phyloP scores from a whole-genome alignment of 2,797 vertebrate genomes.

The Microhierax caerulescens region DNA sequence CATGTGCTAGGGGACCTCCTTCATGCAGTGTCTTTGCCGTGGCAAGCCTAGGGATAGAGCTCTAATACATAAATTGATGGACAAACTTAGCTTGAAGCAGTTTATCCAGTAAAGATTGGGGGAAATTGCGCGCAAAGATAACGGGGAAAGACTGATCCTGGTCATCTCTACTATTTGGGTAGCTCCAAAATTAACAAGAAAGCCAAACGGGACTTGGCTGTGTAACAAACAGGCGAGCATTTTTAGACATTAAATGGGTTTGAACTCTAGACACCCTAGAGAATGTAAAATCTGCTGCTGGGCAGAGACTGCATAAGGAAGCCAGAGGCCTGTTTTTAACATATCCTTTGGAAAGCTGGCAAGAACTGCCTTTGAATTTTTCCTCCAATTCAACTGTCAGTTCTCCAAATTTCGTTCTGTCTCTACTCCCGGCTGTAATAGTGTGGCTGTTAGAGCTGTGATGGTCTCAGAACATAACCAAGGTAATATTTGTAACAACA shows the following conservation, averaged over 20 bases:
- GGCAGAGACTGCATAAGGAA: not conserved
- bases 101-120: not conserved
- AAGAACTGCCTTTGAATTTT: not conserved
- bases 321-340: not conserved
- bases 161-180: not conserved
- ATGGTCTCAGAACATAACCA: not conserved
- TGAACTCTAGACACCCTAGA: not conserved
- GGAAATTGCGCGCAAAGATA: not conserved
- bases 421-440: not conserved
- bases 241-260: not conserved
- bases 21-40: not conserved
- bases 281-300: not conserved
- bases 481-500: not conserved
- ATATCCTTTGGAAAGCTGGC: not conserved
- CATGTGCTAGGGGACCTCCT: not conserved
- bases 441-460: not conserved
- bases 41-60: constrained; percentile 13
- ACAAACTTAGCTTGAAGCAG: not conserved
- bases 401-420: not conserved
- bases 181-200: not conserved
- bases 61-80: not conserved
- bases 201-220: not conserved
- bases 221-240: not conserved
- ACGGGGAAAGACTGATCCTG: not conserved
- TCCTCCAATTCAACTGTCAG: not conserved